A percentile compares a stretch with the other conserved stretches of the same genome.
These are phyloP conservation scores for Pionites leucogaster DNA, from an alignment of 2,113 vertebrate genomes.

Conservation along the genomic window DNA sequence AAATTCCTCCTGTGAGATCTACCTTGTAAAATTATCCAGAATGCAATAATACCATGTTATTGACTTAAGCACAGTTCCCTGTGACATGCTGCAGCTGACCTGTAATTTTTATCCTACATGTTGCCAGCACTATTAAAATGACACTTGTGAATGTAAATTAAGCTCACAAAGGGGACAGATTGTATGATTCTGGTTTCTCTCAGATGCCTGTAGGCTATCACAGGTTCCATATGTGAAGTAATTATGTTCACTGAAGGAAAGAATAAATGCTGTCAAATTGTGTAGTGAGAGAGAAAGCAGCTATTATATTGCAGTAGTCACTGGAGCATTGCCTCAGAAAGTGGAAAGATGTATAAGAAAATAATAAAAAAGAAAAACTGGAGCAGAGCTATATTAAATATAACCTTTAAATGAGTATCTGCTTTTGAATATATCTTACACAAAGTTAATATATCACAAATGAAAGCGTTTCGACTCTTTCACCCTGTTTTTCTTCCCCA, in stretches of 20 bases:
- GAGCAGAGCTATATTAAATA: constrained; percentile 74
- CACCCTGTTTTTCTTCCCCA: constrained; percentile 28
- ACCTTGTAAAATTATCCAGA: constrained; percentile 79
- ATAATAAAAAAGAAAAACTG: constrained; percentile 71
- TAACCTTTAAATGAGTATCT: constrained; percentile 71
- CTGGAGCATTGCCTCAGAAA: constrained; percentile 79
- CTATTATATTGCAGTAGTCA: constrained; percentile 82
- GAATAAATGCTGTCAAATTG: constrained; percentile 87
- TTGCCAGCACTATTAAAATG: constrained; percentile 82
- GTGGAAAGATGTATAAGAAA: constrained; percentile 78
- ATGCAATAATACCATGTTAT: constrained; percentile 78
- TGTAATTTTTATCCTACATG: constrained; percentile 81
- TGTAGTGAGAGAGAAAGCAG: constrained; percentile 80
- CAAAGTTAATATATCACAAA: constrained; percentile 61
- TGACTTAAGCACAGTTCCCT: constrained; percentile 79
- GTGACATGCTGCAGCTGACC: constrained; percentile 79
- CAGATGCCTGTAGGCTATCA: constrained; percentile 84
- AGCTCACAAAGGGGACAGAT: constrained; percentile 84
- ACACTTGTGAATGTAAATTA: constrained; percentile 84
- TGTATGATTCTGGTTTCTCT: constrained; percentile 82
- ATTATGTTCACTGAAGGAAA: constrained; percentile 87
- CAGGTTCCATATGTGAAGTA: constrained; percentile 89
- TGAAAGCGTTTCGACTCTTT: constrained; percentile 16
- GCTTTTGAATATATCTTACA: constrained; percentile 68
- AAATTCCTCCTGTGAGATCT: constrained; percentile 71